A percentile compares a stretch with the other conserved stretches of the same genome.
phyloP scores from a whole-genome alignment of 2,797 vertebrate species.

The Octomys mimax region DNA sequence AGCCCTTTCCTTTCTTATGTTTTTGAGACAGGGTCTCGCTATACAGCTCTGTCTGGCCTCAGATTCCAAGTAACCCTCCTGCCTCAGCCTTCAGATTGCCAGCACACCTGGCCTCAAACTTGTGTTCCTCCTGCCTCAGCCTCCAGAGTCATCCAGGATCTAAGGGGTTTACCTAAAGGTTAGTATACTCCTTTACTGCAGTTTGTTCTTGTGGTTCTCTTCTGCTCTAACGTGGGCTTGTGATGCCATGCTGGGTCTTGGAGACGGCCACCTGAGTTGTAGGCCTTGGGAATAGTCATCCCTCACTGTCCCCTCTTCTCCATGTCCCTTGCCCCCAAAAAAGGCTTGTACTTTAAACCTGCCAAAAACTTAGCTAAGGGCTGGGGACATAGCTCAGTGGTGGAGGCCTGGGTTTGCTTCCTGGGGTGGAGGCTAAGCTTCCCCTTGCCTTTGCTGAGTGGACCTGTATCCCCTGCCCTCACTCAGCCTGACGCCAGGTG shows the following conservation, averaged over 20 bases:
- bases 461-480: not conserved
- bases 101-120: not conserved
- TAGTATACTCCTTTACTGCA: not conserved
- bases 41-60: not conserved
- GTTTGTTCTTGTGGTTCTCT: slow-evolving; percentile 28
- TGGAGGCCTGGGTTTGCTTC: not conserved
- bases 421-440: not conserved
- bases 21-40: not conserved
- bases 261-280: not conserved
- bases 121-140: not conserved
- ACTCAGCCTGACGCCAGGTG: not conserved
- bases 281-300: not conserved
- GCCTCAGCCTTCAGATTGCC: not conserved
- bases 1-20: not conserved
- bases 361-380: not conserved
- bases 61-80: not conserved
- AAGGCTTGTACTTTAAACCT: not conserved
- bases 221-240: not conserved
- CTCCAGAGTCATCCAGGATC: not conserved
- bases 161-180: slow-evolving; percentile 27
- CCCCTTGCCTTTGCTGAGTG: not conserved
- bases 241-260: not conserved
- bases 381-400: not conserved
- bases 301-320: not conserved
- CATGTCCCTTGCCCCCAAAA: accelerated